These are phyloP conservation scores for Pygocentrus nattereri DNA, from an alignment of 2,797 vertebrate species.

Conservation along the genomic window DNA sequence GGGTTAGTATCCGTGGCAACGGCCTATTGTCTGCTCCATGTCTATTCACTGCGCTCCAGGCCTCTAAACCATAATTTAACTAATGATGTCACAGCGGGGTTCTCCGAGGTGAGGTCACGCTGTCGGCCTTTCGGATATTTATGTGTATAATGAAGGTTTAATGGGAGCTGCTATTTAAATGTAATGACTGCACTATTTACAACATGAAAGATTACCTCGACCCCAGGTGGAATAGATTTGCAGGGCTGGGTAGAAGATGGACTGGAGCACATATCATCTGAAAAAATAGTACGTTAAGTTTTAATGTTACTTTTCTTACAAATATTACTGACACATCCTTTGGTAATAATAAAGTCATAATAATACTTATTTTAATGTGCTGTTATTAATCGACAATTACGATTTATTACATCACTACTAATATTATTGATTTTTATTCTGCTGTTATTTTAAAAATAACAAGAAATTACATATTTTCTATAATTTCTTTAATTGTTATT, in stretches of 20 bases:
- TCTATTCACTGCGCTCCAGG: background rate
- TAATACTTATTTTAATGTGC: too few relatives aligned
- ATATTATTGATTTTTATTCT: too few relatives aligned
- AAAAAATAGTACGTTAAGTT: too few relatives aligned
- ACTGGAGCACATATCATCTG: background rate
- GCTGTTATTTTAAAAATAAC: too few relatives aligned
- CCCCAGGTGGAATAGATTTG: background rate
- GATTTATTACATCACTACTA: too few relatives aligned
- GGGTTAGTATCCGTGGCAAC: constrained; percentile 4
- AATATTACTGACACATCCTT: too few relatives aligned
- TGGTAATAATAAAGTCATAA: too few relatives aligned
- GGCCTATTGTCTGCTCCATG: background rate
- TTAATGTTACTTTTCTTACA: too few relatives aligned
- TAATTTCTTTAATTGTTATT: too few relatives aligned
- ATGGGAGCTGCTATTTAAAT: constrained; percentile 1
- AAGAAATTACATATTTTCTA: too few relatives aligned
- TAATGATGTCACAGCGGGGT: constrained; percentile 18
- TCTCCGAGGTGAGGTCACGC: background rate
- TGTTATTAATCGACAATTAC: too few relatives aligned
- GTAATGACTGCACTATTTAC: constrained; percentile 9
- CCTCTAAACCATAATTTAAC: background rate
- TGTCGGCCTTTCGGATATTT: background rate
- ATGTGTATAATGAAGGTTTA: constrained; percentile 9
- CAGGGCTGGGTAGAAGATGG: background rate
- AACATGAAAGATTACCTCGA: background rate